Conservation (phyloP, 2,797 vertebrate genomes). For the Urosaurus nigricauda region DNA sequence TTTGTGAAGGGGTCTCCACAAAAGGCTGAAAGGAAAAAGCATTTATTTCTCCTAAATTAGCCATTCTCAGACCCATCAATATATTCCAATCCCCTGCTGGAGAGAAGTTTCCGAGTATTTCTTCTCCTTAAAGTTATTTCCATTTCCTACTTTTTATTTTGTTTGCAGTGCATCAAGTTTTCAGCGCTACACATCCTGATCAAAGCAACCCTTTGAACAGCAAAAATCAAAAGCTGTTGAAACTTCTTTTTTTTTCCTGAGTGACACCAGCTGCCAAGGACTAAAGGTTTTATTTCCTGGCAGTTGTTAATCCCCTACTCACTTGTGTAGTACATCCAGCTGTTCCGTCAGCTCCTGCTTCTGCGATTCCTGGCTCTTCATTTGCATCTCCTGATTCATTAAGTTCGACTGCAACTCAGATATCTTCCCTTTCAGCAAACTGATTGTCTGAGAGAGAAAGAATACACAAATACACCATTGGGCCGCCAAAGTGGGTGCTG, state of each 20-base stretch:
- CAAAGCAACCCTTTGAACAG: conserved; percentile 70
- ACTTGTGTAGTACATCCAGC: conserved; percentile 88
- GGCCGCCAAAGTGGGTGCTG: not conserved
- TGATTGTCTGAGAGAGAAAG: conserved; percentile 73
- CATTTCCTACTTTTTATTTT: conserved; percentile 26
- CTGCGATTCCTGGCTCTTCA: conserved; percentile 78
- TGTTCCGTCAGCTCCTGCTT: conserved; percentile 85
- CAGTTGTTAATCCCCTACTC: conserved; percentile 61
- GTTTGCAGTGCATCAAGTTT: conserved; percentile 13
- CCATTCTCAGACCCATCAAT: conserved; percentile 30
- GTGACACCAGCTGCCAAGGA: conserved; percentile 53
- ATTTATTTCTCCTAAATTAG: not conserved
- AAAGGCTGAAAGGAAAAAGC: not conserved
- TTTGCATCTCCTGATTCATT: conserved; percentile 82
- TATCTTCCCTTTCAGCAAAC: conserved; percentile 76
- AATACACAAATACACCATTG: not conserved
- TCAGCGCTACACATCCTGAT: conserved; percentile 62
- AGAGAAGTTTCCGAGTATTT: not conserved
- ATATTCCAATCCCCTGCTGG: not conserved
- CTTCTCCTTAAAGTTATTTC: conserved; percentile 53
- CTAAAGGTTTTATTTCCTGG: conserved; percentile 49
- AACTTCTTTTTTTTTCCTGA: conserved; percentile 46
- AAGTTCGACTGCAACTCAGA: conserved; percentile 80
- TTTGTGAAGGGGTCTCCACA: not conserved
- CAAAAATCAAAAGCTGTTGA: conserved; percentile 59